Percentiles rank a stretch among this genome's conserved stretches.
phyloP scores from a whole-genome alignment of 2,113 vertebrate genomes.

The Alexandromys fortis region DNA sequence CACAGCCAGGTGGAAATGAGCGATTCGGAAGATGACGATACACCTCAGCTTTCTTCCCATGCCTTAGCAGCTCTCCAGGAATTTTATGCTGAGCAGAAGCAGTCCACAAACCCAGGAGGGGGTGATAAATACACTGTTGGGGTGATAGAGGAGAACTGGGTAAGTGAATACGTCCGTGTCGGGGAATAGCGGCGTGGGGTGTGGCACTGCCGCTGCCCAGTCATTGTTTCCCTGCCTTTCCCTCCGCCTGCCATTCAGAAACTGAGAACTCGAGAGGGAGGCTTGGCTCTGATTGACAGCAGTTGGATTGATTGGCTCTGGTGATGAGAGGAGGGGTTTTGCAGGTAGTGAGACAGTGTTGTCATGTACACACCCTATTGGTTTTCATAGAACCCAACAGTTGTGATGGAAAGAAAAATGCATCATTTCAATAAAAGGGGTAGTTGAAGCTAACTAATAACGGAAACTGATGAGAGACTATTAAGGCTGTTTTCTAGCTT shows the following conservation, averaged over 20 bases:
- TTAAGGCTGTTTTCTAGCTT: conserved; percentile 12
- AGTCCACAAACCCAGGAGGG: conserved; percentile 51
- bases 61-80: conserved; percentile 93
- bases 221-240: not conserved
- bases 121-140: conserved; percentile 87
- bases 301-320: not conserved
- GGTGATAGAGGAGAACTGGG: conserved; percentile 95
- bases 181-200: not conserved
- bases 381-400: not conserved
- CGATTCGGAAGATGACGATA: conserved; percentile 88
- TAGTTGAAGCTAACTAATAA: not conserved
- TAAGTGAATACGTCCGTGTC: conserved; percentile 78
- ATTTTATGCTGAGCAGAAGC: conserved; percentile 91
- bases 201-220: not conserved
- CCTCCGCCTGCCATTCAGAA: not conserved
- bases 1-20: conserved; percentile 84
- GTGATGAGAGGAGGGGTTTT: not conserved
- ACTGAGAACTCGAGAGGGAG: not conserved
- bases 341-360: not conserved
- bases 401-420: not conserved
- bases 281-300: not conserved
- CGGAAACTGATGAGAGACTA: not conserved
- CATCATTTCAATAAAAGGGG: not conserved
- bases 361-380: not conserved
- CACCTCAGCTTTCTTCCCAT: conserved; percentile 90